Conservation (phyloP, 37 sponge, comb jelly and placozoan genomes). For the Corticium candelabrum region DNA sequence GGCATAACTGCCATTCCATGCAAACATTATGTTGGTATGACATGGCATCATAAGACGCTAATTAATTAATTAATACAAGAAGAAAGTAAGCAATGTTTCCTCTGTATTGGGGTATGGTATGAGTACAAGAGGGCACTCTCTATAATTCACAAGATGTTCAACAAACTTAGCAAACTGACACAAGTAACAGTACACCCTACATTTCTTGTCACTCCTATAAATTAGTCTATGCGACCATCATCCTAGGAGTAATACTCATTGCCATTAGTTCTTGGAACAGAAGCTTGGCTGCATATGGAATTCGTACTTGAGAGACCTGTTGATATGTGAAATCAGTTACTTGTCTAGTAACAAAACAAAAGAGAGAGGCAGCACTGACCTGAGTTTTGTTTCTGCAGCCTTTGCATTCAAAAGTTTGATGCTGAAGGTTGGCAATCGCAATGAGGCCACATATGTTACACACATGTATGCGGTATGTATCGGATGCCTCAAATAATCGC, state of each 20-base stretch:
- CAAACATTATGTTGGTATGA: too few relatives aligned
- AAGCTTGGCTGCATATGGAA: slow-evolving; percentile 98
- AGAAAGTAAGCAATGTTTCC: too few relatives aligned
- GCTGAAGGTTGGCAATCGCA: slow-evolving; percentile 91
- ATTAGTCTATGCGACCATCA: slow-evolving; percentile 74
- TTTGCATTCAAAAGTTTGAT: slow-evolving; percentile 85
- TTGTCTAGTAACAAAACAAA: neutral
- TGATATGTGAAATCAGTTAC: neutral
- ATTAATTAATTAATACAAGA: too few relatives aligned
- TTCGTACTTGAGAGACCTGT: slow-evolving; percentile 91
- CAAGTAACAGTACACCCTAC: too few relatives aligned
- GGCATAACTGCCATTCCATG: too few relatives aligned
- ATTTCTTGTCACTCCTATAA: too few relatives aligned
- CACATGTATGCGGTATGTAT: slow-evolving; percentile 86
- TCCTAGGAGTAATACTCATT: slow-evolving; percentile 96
- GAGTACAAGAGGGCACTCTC: too few relatives aligned
- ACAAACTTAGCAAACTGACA: too few relatives aligned
- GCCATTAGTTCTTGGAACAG: slow-evolving; percentile 99
- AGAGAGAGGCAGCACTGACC: too few relatives aligned
- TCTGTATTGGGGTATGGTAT: too few relatives aligned
- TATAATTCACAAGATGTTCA: too few relatives aligned
- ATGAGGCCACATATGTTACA: slow-evolving; percentile 97
- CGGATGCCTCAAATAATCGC: slow-evolving; percentile 85
- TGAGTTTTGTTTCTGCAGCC: slow-evolving; percentile 98
- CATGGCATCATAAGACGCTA: too few relatives aligned